phyloP scores from a whole-genome alignment of 1,140 invertebrate genomes.

The Andricus grossulariae region DNA sequence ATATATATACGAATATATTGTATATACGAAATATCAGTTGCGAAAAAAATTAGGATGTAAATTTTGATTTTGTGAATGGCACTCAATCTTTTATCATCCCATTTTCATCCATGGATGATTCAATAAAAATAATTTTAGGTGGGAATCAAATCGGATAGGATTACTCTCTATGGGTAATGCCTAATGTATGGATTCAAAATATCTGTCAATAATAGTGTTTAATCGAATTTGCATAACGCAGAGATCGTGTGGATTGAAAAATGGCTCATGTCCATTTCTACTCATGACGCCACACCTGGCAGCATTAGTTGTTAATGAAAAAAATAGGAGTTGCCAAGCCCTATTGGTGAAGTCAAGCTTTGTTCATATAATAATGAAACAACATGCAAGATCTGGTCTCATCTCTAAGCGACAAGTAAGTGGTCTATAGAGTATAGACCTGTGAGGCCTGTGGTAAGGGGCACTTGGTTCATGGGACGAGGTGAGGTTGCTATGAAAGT shows the following conservation, averaged over 20 bases:
- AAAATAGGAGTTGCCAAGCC: background rate
- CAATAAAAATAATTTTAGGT: no score
- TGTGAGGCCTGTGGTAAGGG: background rate
- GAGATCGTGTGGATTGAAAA: background rate
- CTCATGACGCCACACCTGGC: background rate
- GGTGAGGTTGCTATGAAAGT: slow-evolving; percentile 63
- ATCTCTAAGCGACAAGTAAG: slow-evolving; percentile 45
- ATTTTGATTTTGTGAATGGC: no score
- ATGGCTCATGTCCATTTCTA: background rate
- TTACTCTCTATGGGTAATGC: no score
- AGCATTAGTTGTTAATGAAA: background rate
- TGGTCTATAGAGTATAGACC: slow-evolving; percentile 1
- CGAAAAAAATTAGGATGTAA: no score
- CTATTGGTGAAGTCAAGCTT: background rate
- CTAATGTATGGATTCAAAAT: background rate
- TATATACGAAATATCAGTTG: no score
- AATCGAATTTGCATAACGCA: background rate
- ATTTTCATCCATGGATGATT: no score
- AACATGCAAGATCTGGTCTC: slow-evolving; percentile 43
- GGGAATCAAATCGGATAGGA: no score
- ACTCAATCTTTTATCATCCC: no score
- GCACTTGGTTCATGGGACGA: slow-evolving; percentile 42
- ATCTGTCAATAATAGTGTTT: background rate
- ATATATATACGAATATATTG: no score
- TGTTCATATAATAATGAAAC: slow-evolving; percentile 25